Evolutionary conservation across 2,113 vertebrate genomes (phyloP).

Genomic region (Meleagris gallopavo): DNA sequence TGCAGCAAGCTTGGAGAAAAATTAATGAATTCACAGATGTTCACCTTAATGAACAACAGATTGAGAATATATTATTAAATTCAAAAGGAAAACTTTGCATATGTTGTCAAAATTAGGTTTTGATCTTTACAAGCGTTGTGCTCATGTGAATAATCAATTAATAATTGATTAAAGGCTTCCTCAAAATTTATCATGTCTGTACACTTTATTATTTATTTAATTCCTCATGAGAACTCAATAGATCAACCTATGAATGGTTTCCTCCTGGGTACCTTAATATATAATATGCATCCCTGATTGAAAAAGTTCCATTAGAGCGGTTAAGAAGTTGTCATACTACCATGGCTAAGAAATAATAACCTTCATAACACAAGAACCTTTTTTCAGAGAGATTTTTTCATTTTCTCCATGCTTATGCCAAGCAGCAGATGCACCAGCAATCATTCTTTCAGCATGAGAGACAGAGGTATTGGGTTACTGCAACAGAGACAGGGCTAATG

Average conservation of each 20-base stretch:
- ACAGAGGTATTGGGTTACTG: neutral
- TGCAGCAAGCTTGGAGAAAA: slow-evolving; percentile 39
- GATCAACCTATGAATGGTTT: neutral
- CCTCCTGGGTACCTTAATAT: neutral
- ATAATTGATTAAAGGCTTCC: slow-evolving; percentile 87
- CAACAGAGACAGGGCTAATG: neutral
- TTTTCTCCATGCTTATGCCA: neutral
- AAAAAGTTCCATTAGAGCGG: neutral
- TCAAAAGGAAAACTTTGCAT: slow-evolving; percentile 69
- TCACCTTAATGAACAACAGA: slow-evolving; percentile 69
- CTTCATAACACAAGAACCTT: neutral
- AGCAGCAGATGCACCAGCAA: neutral
- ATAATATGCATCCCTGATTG: neutral
- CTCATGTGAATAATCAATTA: slow-evolving; percentile 88
- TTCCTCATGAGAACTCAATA: slow-evolving; percentile 2
- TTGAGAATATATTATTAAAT: slow-evolving; percentile 71
- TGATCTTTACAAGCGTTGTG: slow-evolving; percentile 85
- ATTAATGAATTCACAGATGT: slow-evolving; percentile 68
- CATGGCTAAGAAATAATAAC: neutral
- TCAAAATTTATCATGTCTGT: slow-evolving; percentile 20
- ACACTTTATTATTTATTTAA: slow-evolving; percentile 31
- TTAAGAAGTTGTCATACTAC: neutral
- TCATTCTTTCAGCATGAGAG: accelerated
- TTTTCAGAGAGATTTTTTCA: neutral
- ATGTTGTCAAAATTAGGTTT: slow-evolving; percentile 79